Conservation (phyloP, 2,113 vertebrate genomes). For the Onychorhynchus coronatus region DNA sequence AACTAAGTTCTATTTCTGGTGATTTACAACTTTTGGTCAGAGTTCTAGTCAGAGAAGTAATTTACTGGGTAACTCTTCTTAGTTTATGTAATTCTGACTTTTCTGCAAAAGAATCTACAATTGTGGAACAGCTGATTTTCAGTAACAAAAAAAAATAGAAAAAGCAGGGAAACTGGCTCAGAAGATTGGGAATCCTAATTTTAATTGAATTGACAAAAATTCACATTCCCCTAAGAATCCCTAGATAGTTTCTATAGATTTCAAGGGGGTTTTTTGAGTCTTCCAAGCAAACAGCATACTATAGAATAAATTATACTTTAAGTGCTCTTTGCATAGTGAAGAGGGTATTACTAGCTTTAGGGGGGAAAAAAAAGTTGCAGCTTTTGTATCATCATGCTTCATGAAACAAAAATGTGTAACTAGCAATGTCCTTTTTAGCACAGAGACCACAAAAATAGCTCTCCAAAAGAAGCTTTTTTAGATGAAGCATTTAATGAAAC, state of each 20-base stretch:
- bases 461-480: not conserved
- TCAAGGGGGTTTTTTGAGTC: not conserved
- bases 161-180: not conserved
- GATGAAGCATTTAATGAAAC: not conserved
- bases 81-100: not conserved
- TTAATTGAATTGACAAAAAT: not conserved
- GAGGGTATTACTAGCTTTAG: not conserved
- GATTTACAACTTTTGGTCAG: not conserved
- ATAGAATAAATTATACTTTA: not conserved
- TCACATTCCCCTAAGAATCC: not conserved
- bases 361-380: not conserved
- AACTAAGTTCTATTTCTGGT: not conserved
- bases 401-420: not conserved
- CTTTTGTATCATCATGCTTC: not conserved
- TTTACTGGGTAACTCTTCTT: not conserved
- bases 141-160: not conserved
- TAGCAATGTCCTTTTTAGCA: not conserved
- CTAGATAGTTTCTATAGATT: not conserved
- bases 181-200: not conserved
- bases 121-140: not conserved
- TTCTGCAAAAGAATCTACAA: not conserved
- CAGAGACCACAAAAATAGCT: not conserved
- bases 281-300: not conserved
- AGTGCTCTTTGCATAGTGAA: not conserved
- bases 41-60: not conserved